Conservation (phyloP, 2,888 invertebrate genomes). For the Lordiphosa fenestrarum region DNA sequence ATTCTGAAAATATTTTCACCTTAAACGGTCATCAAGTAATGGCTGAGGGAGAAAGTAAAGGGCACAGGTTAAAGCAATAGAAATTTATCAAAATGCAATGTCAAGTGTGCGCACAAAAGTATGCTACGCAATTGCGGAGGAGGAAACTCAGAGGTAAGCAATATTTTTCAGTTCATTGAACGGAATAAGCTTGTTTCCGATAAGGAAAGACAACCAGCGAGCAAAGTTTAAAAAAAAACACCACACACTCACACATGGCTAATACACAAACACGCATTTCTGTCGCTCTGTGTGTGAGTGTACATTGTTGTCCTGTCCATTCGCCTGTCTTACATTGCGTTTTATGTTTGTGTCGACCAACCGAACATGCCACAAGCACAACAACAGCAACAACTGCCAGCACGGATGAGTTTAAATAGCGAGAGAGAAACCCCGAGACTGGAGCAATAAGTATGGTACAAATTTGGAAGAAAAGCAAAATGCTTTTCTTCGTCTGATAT, state of each 20-base stretch:
- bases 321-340: constrained; percentile 51
- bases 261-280: constrained; percentile 20
- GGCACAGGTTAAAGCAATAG: constrained; percentile 23
- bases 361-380: constrained; percentile 43
- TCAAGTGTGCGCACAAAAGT: constrained; percentile 8
- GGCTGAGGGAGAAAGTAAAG: constrained; percentile 40
- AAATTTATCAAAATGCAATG: constrained; percentile 43
- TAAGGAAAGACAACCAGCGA: constrained; percentile 55
- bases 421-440: constrained; percentile 5
- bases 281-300: constrained; percentile 3
- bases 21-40: constrained; percentile 9
- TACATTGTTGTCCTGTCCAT: constrained; percentile 43
- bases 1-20: constrained; percentile 14
- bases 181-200: constrained; percentile 78
- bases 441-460: constrained; percentile 39
- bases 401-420: neutral
- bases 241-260: constrained; percentile 15
- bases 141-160: constrained; percentile 76
- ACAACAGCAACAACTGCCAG: constrained; percentile 4
- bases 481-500: constrained; percentile 41
- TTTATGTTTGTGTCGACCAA: constrained; percentile 30
- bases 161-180: constrained; percentile 79
- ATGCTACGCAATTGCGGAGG: constrained; percentile 39
- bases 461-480: constrained; percentile 15
- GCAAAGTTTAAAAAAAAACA: constrained; percentile 25